These are phyloP conservation scores for Blastobasis lacticolella DNA, from an alignment of 2,888 invertebrate genomes.

Conservation along the genomic window DNA sequence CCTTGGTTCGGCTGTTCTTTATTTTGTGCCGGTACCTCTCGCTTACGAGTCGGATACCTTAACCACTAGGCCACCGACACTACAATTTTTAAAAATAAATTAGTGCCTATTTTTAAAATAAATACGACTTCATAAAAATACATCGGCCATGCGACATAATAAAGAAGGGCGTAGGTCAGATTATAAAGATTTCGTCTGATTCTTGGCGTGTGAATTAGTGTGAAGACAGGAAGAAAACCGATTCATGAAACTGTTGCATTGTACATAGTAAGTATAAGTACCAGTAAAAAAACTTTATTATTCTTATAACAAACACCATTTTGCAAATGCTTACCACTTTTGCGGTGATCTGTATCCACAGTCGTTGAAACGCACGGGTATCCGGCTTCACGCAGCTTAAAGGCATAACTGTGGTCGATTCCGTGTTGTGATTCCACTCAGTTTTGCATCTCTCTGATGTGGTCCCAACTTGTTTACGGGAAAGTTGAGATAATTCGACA, in stretches of 20 bases:
- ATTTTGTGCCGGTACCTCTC: no score
- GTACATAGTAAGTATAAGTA: background rate
- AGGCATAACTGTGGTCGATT: conserved; percentile 17
- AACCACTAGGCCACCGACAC: no score
- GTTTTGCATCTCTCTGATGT: background rate
- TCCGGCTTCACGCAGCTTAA: conserved; percentile 17
- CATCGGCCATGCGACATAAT: no score
- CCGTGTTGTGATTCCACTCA: conserved; percentile 15
- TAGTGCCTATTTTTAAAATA: no score
- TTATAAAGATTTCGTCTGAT: no score
- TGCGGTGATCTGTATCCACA: background rate
- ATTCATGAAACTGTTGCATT: background rate
- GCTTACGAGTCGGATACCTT: no score
- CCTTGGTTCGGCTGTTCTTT: no score
- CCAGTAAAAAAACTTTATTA: background rate
- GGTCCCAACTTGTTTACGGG: no score
- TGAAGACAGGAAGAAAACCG: background rate
- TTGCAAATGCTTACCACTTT: background rate
- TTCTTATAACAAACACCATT: background rate
- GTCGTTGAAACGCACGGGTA: conserved; percentile 14
- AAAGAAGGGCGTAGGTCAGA: no score
- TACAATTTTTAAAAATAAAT: no score
- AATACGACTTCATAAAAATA: no score
- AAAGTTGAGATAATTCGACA: no score
- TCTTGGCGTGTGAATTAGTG: background rate